Evolutionary conservation across 2,797 vertebrate species (phyloP).

Genomic region (Neostethus bicornis): DNA sequence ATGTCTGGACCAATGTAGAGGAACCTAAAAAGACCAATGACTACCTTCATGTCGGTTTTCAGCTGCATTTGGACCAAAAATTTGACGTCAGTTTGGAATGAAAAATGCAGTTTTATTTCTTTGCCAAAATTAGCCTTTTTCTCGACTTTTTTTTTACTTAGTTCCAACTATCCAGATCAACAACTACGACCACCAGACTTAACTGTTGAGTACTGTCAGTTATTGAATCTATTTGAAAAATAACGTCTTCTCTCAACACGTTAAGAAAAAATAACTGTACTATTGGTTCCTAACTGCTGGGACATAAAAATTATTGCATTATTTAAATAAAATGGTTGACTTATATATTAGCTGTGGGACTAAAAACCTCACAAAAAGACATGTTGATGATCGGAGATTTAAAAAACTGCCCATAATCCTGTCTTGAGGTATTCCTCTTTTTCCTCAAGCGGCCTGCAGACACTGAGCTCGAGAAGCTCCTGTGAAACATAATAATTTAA

Average conservation of each 20-base stretch:
- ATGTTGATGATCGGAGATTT: background rate
- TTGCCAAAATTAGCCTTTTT: too few relatives aligned
- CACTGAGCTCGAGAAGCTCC: background rate
- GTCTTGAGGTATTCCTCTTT: background rate
- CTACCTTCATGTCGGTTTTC: background rate
- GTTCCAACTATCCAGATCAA: too few relatives aligned
- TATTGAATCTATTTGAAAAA: background rate
- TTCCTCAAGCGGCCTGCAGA: constrained; percentile 2
- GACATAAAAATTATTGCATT: too few relatives aligned
- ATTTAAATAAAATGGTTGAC: constrained; percentile 3
- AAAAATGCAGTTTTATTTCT: too few relatives aligned
- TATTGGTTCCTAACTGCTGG: constrained; percentile 6
- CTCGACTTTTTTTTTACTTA: too few relatives aligned
- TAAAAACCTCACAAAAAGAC: background rate
- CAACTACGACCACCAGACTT: background rate
- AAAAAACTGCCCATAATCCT: constrained; percentile 2
- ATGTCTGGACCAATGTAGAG: constrained; percentile 8
- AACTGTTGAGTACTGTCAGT: too few relatives aligned
- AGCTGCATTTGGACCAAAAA: background rate
- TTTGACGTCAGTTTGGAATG: too few relatives aligned
- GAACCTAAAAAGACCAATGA: background rate
- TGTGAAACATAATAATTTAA: background rate
- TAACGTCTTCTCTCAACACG: constrained; percentile 1
- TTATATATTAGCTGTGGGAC: constrained; percentile 1
- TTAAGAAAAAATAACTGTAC: too few relatives aligned